Percentiles rank a stretch among this genome's conserved stretches.
These are phyloP conservation scores for Colossoma macropomum DNA, from an alignment of 2,113 vertebrate genomes.

Conservation along the genomic window DNA sequence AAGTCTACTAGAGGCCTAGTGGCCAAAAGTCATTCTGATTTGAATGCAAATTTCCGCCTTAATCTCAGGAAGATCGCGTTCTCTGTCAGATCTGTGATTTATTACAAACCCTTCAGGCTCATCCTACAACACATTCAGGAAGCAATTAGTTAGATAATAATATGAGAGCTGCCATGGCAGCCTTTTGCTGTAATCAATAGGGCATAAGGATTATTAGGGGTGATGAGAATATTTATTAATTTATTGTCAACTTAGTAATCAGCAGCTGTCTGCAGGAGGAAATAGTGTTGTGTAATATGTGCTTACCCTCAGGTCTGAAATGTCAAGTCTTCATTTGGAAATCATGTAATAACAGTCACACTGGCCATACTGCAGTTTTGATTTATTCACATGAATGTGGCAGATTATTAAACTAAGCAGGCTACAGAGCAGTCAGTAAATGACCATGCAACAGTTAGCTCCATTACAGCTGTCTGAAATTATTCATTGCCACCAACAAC, in stretches of 20 bases:
- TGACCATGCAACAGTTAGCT: not conserved
- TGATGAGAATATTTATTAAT: conserved; percentile 36
- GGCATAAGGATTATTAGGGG: conserved; percentile 21
- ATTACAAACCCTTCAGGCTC: conserved; percentile 19
- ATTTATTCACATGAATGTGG: not conserved
- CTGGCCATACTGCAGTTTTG: not conserved
- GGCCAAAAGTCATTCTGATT: not conserved
- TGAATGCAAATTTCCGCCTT: conserved; percentile 21
- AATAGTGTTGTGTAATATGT: conserved; percentile 2
- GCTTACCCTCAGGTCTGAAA: conserved; percentile 8
- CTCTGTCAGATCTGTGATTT: conserved; percentile 33
- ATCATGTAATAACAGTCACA: not conserved
- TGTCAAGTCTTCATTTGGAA: conserved; percentile 25
- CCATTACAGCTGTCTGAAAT: not conserved
- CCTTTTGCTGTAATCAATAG: conserved; percentile 38
- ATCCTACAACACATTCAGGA: conserved; percentile 43
- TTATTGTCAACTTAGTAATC: conserved; percentile 36
- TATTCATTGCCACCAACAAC: not conserved
- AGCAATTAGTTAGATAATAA: conserved; percentile 51
- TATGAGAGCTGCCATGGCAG: conserved; percentile 9
- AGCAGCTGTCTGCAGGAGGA: not conserved
- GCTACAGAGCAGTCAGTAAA: not conserved
- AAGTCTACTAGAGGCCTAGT: not conserved
- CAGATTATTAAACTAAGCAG: not conserved
- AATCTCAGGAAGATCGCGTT: conserved; percentile 26